phyloP scores from a whole-genome alignment of 2,113 vertebrate species.

The Rhineura floridana region DNA sequence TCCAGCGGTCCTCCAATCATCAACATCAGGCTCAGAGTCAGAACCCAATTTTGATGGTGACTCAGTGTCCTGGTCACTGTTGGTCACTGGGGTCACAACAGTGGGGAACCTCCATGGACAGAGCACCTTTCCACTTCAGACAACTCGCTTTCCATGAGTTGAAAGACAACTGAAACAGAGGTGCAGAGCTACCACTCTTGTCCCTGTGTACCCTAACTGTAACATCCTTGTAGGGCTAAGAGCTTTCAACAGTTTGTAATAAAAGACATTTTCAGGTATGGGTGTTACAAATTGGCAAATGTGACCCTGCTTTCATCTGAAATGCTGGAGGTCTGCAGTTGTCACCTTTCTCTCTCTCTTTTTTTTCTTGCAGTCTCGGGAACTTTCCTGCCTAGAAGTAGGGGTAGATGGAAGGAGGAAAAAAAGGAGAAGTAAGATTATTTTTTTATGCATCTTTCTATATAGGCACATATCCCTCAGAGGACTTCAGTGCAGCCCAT shows the following conservation, averaged over 20 bases:
- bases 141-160: background rate
- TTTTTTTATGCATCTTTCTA: background rate
- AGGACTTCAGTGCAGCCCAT: background rate
- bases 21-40: too few species aligned
- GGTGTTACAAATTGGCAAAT: background rate
- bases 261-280: background rate
- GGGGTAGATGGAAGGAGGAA: conserved; percentile 47
- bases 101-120: background rate
- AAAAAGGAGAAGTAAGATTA: conserved; percentile 52
- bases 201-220: background rate
- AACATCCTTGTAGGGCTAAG: background rate
- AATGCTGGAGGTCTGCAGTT: background rate
- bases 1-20: too few species aligned
- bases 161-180: background rate
- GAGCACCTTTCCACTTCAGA: background rate
- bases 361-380: conserved; percentile 68
- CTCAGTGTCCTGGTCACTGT: too few species aligned
- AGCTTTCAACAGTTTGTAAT: background rate
- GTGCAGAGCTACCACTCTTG: too few species aligned
- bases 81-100: too few species aligned
- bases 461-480: background rate
- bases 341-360: too few species aligned
- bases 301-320: conserved; percentile 10
- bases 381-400: conserved; percentile 65
- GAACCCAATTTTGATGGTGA: too few species aligned